Evolutionary conservation across 92 coral and sea anemone species (phyloP).

Genomic region (Heliopora coerulea): DNA sequence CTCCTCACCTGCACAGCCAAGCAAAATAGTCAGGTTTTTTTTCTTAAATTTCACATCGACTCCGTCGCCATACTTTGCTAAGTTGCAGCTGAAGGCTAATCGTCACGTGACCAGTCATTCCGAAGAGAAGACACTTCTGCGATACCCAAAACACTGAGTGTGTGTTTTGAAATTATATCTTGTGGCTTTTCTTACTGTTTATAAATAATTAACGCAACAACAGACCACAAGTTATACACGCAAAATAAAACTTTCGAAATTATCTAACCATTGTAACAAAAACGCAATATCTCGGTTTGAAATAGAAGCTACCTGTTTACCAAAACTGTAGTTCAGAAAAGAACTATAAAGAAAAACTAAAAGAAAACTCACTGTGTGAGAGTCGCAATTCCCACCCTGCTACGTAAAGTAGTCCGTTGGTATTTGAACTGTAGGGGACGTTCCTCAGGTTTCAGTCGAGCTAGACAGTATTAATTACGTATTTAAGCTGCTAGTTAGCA

Average conservation of each 20-base stretch:
- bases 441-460: no score
- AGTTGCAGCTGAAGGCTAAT: slow-evolving; percentile 22
- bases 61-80: slow-evolving; percentile 19
- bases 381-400: no score
- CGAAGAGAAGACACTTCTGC: not conserved
- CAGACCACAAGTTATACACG: not conserved
- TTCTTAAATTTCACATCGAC: not conserved
- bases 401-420: no score
- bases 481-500: no score
- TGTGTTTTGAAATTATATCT: not conserved
- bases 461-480: no score
- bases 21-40: not conserved
- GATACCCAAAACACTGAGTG: not conserved
- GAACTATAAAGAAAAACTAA: no score
- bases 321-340: no score
- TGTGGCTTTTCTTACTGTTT: not conserved
- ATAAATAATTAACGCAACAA: not conserved
- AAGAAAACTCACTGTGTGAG: no score
- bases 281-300: no score
- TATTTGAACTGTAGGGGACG: no score
- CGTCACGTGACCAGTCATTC: slow-evolving; percentile 31
- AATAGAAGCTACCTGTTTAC: no score
- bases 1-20: not conserved
- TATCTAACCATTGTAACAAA: not conserved
- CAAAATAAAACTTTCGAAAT: not conserved